Evolutionary conservation across 2,888 invertebrate genomes (phyloP), one percentile per base, ranked within the genome.

Genomic region (Venustoraphidia nigricollis): DNA sequence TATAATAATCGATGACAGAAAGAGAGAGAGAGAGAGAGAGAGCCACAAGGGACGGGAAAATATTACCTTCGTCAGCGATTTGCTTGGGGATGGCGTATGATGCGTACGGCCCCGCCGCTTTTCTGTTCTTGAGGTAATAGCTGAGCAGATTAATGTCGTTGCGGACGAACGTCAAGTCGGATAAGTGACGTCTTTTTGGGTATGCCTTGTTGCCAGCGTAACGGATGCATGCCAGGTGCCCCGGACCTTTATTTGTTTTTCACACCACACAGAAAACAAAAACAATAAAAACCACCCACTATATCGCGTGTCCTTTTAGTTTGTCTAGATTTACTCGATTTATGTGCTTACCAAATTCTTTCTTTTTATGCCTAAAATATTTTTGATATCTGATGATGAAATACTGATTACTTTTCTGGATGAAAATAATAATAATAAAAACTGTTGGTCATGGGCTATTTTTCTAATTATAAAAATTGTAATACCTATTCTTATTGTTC

Each of bases 131-230:
- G 70, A 83, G 81, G 75, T 90, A 90, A 75, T 81, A 88, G 65
- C 89, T 89, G 64, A 89, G 76, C 61, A 87, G 79, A 64, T 85
- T 85, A 67, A 90, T 86, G 72, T 89, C 89, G 68, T 79, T 85
- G 67, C 80, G 80, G 66, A 89, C 78, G 68, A 83, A 84, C 36
- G 67, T 64, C 43, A 66, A 57, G 60, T 86, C 81, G 64, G 79
- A 76, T 54, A 70, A 67, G 59, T 73, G 73, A 62, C 79, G 75
- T 62, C 88, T 81, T 66, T 79, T 77, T 61, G 83, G 76, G 69
- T 83, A 84, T 58, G 79, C 80, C 68, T 79, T 84, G 61, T 82
- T 83, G 61, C 85, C 89, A 64, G 85, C 81, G 73, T 86, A 89
- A 64, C 82, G 81, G 64, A 89, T 75, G 69, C 86, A 86, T 57